Evolutionary conservation across 2,888 invertebrate genomes (phyloP).

Genomic region (Caenorhabditis angaria): DNA sequence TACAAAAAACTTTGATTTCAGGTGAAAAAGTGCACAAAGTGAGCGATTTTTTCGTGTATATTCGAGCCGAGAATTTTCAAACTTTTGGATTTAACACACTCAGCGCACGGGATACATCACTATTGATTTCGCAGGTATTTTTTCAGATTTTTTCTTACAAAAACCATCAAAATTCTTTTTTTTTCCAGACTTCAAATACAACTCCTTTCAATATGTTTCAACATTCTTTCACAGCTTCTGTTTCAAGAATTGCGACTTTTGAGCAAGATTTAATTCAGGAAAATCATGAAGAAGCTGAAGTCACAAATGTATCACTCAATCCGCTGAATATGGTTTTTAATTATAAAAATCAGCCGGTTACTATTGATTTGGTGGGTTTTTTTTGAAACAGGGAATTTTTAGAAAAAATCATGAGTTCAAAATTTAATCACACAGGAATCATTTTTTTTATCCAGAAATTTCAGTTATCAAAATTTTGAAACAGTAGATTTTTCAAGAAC

Average conservation of each 20-base stretch:
- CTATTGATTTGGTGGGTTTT: constrained; percentile 46
- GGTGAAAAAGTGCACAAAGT: constrained; percentile 46
- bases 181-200: constrained; percentile 39
- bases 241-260: constrained; percentile 34
- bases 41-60: constrained; percentile 43
- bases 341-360: constrained; percentile 50
- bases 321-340: constrained; percentile 56
- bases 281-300: constrained; percentile 26
- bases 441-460: too few species aligned
- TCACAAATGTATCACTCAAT: constrained; percentile 48
- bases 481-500: too few species aligned
- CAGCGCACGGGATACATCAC: constrained; percentile 45
- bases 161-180: neutral
- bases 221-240: constrained; percentile 42
- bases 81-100: constrained; percentile 57
- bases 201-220: constrained; percentile 45
- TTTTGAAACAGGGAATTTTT: neutral
- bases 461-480: too few species aligned
- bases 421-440: too few species aligned
- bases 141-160: neutral
- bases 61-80: constrained; percentile 15
- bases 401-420: too few species aligned
- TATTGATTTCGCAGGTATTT: constrained; percentile 44
- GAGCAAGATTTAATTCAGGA: constrained; percentile 27
- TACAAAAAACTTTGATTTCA: constrained; percentile 16